A percentile compares a stretch with the other conserved stretches of the same genome.
phyloP scores from a whole-genome alignment of 2,113 vertebrate genomes.

The Sus scrofa region DNA sequence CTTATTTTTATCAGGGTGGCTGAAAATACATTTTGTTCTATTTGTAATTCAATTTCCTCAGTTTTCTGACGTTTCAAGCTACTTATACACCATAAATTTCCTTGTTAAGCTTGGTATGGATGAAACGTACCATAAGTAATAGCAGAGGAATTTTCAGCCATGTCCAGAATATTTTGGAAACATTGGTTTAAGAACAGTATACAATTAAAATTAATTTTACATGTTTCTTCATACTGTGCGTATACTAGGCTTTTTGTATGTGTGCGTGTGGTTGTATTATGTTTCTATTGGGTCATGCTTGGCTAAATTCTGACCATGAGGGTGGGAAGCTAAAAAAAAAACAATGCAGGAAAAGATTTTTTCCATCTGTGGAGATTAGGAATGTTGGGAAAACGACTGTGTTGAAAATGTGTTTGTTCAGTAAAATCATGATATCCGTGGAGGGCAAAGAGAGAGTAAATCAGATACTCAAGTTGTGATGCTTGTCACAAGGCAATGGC shows the following conservation, averaged over 20 bases:
- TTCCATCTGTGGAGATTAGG: not conserved
- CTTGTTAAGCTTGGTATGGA: not conserved
- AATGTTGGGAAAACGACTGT: not conserved
- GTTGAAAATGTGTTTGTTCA: not conserved
- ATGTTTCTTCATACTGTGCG: not conserved
- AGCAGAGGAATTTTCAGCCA: not conserved
- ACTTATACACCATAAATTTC: not conserved
- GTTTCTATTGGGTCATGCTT: not conserved
- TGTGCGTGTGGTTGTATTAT: not conserved
- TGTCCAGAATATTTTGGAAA: not conserved
- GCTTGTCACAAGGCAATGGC: not conserved
- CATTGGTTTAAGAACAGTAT: not conserved
- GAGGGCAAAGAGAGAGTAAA: not conserved
- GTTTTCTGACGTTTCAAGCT: not conserved
- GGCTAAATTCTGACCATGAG: not conserved
- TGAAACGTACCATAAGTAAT: not conserved
- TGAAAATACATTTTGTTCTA: not conserved
- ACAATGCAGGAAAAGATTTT: not conserved
- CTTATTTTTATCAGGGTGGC: not conserved
- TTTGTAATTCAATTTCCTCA: not conserved
- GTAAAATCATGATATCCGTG: not conserved
- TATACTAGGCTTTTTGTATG: not conserved
- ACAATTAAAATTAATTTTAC: not conserved
- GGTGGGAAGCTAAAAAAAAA: not conserved
- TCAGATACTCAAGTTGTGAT: not conserved